Percentiles rank a stretch among this genome's conserved stretches.
Conservation (phyloP, 1,140 invertebrate species). For the Nasonia vitripennis region DNA sequence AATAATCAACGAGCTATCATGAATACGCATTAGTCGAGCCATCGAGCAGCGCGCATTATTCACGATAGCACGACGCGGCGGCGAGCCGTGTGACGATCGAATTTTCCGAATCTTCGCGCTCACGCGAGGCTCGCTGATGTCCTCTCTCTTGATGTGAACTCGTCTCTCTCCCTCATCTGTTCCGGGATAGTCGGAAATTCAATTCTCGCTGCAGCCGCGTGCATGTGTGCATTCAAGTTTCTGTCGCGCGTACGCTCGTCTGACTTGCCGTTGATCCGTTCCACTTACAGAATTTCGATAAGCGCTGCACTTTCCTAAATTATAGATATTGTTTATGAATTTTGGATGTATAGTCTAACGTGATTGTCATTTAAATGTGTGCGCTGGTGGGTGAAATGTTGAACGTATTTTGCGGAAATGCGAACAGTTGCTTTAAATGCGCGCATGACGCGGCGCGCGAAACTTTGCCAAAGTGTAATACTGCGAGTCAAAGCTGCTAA, state of each 20-base stretch:
- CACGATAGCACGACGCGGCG: not conserved
- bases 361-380: no score
- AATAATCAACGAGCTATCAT: slow-evolving; percentile 45
- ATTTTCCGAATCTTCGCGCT: slow-evolving; percentile 38
- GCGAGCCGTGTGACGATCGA: slow-evolving; percentile 21
- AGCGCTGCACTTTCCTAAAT: no score
- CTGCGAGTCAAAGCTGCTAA: slow-evolving; percentile 7
- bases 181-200: slow-evolving; percentile 6
- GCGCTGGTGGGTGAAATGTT: no score
- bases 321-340: no score
- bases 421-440: not conserved
- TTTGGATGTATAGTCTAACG: no score
- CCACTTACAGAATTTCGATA: not conserved
- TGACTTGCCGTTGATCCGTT: not conserved
- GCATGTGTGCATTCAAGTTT: not conserved
- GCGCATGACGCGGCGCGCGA: not conserved
- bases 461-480: not conserved
- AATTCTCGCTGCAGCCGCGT: not conserved
- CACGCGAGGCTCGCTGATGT: not conserved
- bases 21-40: slow-evolving; percentile 44
- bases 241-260: not conserved
- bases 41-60: slow-evolving; percentile 29
- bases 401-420: no score
- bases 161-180: not conserved
- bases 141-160: not conserved